Percentiles rank a stretch among this genome's conserved stretches.
phyloP scores from a whole-genome alignment of 92 coral and sea anemone genomes.

The Metridium senile region DNA sequence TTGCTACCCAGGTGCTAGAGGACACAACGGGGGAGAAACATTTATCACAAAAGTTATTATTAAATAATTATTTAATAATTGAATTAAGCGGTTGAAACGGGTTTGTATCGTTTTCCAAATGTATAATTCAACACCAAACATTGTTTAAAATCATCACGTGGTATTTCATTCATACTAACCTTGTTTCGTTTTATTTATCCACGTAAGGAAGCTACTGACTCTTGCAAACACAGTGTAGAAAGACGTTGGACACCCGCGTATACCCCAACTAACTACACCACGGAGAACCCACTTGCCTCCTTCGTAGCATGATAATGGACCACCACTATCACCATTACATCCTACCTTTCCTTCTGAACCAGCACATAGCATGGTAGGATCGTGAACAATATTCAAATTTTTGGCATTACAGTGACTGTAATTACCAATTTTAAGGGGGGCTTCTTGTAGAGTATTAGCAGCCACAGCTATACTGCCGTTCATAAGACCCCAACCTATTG shows the following conservation, averaged over 20 bases:
- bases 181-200: constrained; percentile 37
- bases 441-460: constrained; percentile 46
- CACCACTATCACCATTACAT: constrained; percentile 67
- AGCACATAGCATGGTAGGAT: constrained; percentile 51
- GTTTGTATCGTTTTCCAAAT: no score
- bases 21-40: no score
- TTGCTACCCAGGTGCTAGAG: no score
- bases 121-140: no score
- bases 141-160: no score
- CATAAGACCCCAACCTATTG: not conserved
- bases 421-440: constrained; percentile 17
- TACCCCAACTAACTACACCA: constrained; percentile 69
- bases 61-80: no score
- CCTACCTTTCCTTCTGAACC: constrained; percentile 47
- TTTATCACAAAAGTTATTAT: no score
- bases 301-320: constrained; percentile 66
- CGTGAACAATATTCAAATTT: constrained; percentile 21
- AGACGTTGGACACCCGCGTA: constrained; percentile 40
- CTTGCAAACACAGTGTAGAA: constrained; percentile 66
- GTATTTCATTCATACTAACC: no score
- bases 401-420: constrained; percentile 7
- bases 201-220: constrained; percentile 48
- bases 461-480: not conserved
- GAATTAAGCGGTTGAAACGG: no score
- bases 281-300: constrained; percentile 48